Percentiles rank a stretch among this genome's conserved stretches.
phyloP scores from a whole-genome alignment of 2,797 vertebrate species.

The Oryzias dopingdopingensis region DNA sequence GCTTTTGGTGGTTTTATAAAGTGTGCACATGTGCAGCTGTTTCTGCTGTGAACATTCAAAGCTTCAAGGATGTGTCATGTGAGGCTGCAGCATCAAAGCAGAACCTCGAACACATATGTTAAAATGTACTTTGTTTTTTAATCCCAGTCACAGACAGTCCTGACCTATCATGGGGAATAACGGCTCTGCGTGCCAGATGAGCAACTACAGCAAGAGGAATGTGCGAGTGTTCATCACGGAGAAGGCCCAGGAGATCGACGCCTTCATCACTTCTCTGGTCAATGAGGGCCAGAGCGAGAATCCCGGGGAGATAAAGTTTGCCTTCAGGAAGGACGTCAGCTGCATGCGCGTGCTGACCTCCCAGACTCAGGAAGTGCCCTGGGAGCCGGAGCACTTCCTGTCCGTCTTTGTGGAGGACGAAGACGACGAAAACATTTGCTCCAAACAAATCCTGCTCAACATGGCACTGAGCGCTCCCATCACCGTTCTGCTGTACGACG shows the following conservation, averaged over 20 bases:
- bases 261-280: slow-evolving; percentile 35
- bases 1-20: no score
- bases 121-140: not conserved
- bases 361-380: slow-evolving; percentile 45
- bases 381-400: slow-evolving; percentile 27
- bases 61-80: no score
- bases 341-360: slow-evolving; percentile 52
- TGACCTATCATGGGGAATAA: slow-evolving; percentile 56
- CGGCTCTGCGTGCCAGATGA: slow-evolving; percentile 36
- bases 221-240: slow-evolving; percentile 51
- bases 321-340: slow-evolving; percentile 41
- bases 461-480: slow-evolving; percentile 26
- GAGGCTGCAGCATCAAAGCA: no score
- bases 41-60: no score
- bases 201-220: slow-evolving; percentile 65
- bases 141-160: not conserved
- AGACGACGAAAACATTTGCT: slow-evolving; percentile 52
- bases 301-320: slow-evolving; percentile 40
- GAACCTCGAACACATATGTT: no score
- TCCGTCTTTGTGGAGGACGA: slow-evolving; percentile 68
- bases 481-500: slow-evolving; percentile 58
- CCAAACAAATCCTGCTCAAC: slow-evolving; percentile 57
- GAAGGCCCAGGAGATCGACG: slow-evolving; percentile 43
- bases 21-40: no score
- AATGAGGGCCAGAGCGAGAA: rapidly evolving